These are phyloP conservation scores for Takifugu flavidus DNA, from an alignment of 2,113 vertebrate genomes.

Conservation along the genomic window DNA sequence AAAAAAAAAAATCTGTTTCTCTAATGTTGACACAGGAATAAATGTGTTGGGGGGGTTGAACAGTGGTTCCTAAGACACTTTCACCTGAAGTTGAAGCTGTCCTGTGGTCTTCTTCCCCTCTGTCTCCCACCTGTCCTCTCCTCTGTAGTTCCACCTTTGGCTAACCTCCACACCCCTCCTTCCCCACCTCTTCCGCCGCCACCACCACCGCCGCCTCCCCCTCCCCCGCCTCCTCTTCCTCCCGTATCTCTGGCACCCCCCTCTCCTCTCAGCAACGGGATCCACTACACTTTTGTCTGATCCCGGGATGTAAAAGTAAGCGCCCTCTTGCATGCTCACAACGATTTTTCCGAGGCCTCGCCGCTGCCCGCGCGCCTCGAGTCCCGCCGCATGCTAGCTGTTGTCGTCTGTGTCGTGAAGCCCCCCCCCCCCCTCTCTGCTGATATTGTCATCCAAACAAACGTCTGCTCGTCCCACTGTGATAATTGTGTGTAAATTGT, in stretches of 20 bases:
- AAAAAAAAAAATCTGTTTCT: too few species aligned
- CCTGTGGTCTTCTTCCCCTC: conserved; percentile 38
- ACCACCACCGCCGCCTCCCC: conserved; percentile 77
- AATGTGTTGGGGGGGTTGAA: too few species aligned
- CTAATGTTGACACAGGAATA: too few species aligned
- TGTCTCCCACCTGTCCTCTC: conserved; percentile 70
- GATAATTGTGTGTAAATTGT: conserved; percentile 76
- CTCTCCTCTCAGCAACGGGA: conserved; percentile 92
- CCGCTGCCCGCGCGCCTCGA: conserved; percentile 24
- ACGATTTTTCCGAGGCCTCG: conserved; percentile 25
- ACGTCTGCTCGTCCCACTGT: conserved; percentile 66
- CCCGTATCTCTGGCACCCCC: conserved; percentile 67
- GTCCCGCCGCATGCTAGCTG: conserved; percentile 37
- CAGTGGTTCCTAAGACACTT: too few species aligned
- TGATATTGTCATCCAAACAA: conserved; percentile 64
- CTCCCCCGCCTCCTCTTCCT: conserved; percentile 81
- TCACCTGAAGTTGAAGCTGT: not conserved
- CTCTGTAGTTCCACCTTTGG: conserved; percentile 84
- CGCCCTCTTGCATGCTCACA: conserved; percentile 72
- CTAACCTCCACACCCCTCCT: conserved; percentile 79
- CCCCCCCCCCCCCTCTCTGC: not conserved
- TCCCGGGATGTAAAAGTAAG: conserved; percentile 84
- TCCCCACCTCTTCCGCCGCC: conserved; percentile 78
- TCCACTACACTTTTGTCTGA: conserved; percentile 99
- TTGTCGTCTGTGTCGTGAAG: conserved; percentile 32